Base-by-base conservation (phyloP, 2,888 invertebrate species). In the Ophion ventricosus region DNA sequence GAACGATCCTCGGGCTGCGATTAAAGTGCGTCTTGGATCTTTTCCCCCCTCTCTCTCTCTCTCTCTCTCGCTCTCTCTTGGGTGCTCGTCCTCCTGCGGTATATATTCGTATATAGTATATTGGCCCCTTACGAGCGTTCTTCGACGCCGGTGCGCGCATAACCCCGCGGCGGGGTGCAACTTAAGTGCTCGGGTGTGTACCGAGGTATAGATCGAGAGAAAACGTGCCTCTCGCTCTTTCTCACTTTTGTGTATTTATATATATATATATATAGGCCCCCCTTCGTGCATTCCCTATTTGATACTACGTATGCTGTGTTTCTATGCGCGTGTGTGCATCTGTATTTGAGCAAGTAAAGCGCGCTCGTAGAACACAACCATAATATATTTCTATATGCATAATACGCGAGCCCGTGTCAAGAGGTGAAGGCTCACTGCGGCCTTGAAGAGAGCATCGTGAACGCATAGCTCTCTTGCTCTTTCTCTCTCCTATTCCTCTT, bases 381-480 rank as follows among this genome's bases (percentile, higher is more conserved):
- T 76, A 80, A 70, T 82, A 78, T 84, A 72, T 82, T 57, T 82
- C 74, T 79, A 72, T 78, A 67, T 80, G 64, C 80, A 82, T 79
- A 56, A 66, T 59, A 59, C 87, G 87, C 88, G 86, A 85, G 87
- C 85, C 82, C 84, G 89, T 91, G 91, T 91, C 91, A 91, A 91
- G 89, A 91, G 91, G 90, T 91, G 91, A 91, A 91, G 91, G 90
- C 90, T 90, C 88, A 89, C 88, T 89, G 90, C 90, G 91, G 88
- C 91, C 89, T 90, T 90, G 91, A 90, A 88, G 88, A 86, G 89
- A 88, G 86, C 84, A 84, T 76, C 79, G 82, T 80, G 76, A 84
- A 72, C 78, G 64, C 72, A 61, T 63, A 8, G 63, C 20, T 64
- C 49, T 43, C 49, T 64, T 4, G 14, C 56, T 64, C 72, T 40